A percentile compares a stretch with the other conserved stretches of the same genome.
phyloP scores from a whole-genome alignment of 2,888 invertebrate genomes.

The Gastrophysa polygoni region DNA sequence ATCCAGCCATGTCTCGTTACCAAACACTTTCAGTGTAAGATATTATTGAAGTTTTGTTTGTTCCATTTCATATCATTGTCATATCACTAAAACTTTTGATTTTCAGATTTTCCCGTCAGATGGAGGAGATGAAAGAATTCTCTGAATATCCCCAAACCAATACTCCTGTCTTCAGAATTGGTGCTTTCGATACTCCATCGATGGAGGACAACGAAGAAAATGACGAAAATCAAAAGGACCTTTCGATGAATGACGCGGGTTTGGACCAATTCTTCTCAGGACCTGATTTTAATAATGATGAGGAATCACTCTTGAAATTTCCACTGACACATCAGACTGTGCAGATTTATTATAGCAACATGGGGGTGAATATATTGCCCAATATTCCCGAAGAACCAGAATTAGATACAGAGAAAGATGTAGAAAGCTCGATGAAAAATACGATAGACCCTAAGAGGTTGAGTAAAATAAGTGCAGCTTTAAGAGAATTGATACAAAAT shows the following conservation, averaged over 20 bases:
- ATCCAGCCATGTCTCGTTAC: conserved; percentile 34
- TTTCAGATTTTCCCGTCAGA: conserved; percentile 35
- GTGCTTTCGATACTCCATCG: not conserved
- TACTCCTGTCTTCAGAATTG: conserved; percentile 2
- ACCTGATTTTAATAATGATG: not conserved
- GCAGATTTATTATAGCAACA: conserved; percentile 38
- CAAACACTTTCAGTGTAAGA: conserved; percentile 38
- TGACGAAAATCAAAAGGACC: conserved; percentile 10
- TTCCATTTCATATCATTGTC: too few relatives aligned
- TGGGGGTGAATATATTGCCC: conserved; percentile 44
- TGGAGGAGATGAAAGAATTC: conserved; percentile 33
- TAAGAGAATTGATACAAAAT: conserved; percentile 37
- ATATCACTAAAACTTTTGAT: too few relatives aligned
- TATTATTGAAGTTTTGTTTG: conserved; percentile 1
- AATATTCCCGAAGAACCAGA: conserved; percentile 45
- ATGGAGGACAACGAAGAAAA: conserved; percentile 24
- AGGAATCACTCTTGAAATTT: not conserved
- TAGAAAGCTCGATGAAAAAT: conserved; percentile 28
- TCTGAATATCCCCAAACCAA: conserved; percentile 19
- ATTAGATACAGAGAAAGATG: conserved; percentile 33
- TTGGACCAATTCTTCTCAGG: not conserved
- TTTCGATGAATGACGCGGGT: not conserved
- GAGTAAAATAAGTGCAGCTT: conserved; percentile 39
- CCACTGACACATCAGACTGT: conserved; percentile 31
- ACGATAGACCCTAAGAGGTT: conserved; percentile 39